Evolutionary conservation across 2,797 vertebrate species (phyloP), one percentile per base, ranked within the genome.

Genomic region (Tangara arthus): DNA sequence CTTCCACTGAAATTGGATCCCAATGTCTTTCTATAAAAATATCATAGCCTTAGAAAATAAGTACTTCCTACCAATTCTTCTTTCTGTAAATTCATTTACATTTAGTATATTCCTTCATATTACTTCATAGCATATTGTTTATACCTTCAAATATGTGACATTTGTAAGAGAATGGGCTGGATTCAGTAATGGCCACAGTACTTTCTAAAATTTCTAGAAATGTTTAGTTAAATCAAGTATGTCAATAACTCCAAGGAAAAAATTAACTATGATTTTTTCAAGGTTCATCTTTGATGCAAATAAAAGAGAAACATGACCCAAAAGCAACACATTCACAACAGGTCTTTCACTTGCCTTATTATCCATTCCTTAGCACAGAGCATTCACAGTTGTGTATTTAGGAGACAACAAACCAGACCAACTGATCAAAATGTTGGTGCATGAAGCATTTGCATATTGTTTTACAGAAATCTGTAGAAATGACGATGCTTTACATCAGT

Each of bases 401-500:
- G 34, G 72, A 47, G 46, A 46, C 1, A 66, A 16, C 15, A 32
- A 72, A 60, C 32, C 41, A 75, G 12, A 92, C 7, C 6, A 73
- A 20, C 30, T 34, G 16, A 56, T 56, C 1, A 1, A 55, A 82
- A 13, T 10, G 6, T 6, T 72, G 66, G 24, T 24, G 66, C 4
- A 27, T 23, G 17, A 93, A 82, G 24, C 7, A 52, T 57, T 49
- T 50, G 32, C 9, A 50, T 47, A 60, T 35, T 52, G 15, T 18
- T 78, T 61, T 41, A 73, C 0, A 79, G 12, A 42, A 53, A 79
- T 50, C 12, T 84, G 15, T 22, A 82, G 52, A 77, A 91, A 81
- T 39, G 2, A 71, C 1, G 1, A 73, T 8, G 21, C 21, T 59
- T 34, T n/a, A 57, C 0, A 6, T 28, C n/a, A 69, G 3, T n/a